Base-by-base conservation (phyloP, 1,140 invertebrate genomes). In the Calliopsis andreniformis region DNA sequence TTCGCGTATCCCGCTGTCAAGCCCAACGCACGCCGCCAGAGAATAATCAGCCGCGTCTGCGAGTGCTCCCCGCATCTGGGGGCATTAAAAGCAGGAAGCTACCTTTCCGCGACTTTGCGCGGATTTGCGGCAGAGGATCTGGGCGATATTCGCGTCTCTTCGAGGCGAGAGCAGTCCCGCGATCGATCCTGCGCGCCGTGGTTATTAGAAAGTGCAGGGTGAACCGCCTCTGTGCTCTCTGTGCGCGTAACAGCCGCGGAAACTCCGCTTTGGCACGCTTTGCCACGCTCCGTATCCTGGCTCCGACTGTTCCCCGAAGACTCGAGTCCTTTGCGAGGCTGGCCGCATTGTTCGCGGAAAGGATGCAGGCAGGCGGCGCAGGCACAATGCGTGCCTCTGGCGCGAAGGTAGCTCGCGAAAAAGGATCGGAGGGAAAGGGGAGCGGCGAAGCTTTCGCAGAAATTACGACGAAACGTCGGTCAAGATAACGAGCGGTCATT, bases 401-500 rank as follows among this genome's bases (percentile, higher is more conserved):
- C 56, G 45, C 30, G 55, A 43, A 76, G 28, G 39, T 28, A 45
- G 42, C 53, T 55, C 42, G 62, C 23, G 25, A 35, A 59, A 73
- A 51, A 68, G 32, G 32, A 43, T 58, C 1, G 2, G 30, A 28
- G 16, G 0, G 32, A 42, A 42, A 30, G 58, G 30, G 20, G 18
- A 10, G 5, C 23, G 23, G 2, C 25, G 45, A 18, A 16, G n/a
- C 55, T 70, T 70, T 76, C 66, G 66, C 35, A 76, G 66, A 70
- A 76, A 76, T 76, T 76, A 76, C 67, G 35, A 35, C 56, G 73
- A 61, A 70, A 69, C 55, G 56, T 35, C 56, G 67, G 66, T 70
- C 67, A 70, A 76, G 73, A 76, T 76, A 76, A 76, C 73, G 67
- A 76, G 66, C n/a, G 56, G 20, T 43, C 67, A 76, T 70, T 76